Conservation (phyloP, 2,888 invertebrate species). For the Anarsia innoxiella region DNA sequence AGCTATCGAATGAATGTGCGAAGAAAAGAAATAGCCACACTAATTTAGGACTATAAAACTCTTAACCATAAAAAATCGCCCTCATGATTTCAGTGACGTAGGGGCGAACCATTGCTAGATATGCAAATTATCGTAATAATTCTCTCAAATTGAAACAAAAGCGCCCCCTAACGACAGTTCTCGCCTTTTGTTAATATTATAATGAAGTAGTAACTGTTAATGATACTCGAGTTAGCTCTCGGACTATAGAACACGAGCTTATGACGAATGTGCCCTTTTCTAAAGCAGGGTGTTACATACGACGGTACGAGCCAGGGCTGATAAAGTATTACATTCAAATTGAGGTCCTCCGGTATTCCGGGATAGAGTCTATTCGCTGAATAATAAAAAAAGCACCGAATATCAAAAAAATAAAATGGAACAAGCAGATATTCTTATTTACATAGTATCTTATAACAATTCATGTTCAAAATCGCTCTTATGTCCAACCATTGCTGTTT, state of each 20-base stretch:
- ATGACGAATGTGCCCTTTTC: conserved; percentile 40
- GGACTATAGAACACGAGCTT: conserved; percentile 38
- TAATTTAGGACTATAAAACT: conserved; percentile 11
- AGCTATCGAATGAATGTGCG: not conserved
- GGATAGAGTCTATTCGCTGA: no score
- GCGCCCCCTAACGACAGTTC: conserved; percentile 47
- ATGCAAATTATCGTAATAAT: conserved; percentile 61
- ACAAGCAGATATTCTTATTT: no score
- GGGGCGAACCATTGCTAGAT: conserved; percentile 24
- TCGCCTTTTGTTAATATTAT: conserved; percentile 61
- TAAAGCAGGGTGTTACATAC: no score
- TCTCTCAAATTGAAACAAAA: conserved; percentile 63
- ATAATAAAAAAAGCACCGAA: no score
- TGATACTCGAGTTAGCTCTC: conserved; percentile 48
- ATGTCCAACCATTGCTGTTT: no score
- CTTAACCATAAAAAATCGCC: conserved; percentile 35
- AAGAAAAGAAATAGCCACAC: conserved; percentile 3
- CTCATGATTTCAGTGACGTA: conserved; percentile 30
- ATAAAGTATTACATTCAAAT: no score
- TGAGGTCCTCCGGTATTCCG: no score
- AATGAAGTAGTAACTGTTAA: conserved; percentile 63
- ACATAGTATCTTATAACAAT: no score
- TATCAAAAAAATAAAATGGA: no score
- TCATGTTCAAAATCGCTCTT: no score
- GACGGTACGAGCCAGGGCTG: no score